These are phyloP conservation scores for Halcyon leucocephala DNA, from an alignment of 2,797 vertebrate species.

Conservation along the genomic window DNA sequence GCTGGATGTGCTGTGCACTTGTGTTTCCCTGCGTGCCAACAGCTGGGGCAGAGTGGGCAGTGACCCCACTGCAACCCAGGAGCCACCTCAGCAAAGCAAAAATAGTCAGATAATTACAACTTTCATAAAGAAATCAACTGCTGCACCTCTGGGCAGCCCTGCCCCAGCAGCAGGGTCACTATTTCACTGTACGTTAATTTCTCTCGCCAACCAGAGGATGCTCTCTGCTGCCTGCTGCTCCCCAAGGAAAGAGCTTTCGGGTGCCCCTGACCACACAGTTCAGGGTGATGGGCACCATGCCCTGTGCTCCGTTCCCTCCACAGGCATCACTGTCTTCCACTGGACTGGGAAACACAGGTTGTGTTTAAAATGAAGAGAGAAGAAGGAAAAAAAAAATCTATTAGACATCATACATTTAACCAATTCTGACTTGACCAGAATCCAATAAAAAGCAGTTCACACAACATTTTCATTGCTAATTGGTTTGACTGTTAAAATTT, in stretches of 20 bases:
- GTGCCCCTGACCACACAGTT: accelerated
- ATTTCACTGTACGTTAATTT: not conserved
- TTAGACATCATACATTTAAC: not conserved
- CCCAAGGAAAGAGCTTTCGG: not conserved
- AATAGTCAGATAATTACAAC: not conserved
- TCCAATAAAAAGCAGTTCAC: constrained; percentile 58
- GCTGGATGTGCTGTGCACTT: not conserved
- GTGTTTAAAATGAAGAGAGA: not conserved
- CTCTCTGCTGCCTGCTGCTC: not conserved
- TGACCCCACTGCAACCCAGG: accelerated
- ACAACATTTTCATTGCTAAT: constrained; percentile 70
- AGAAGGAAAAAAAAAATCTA: not conserved
- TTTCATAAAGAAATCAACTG: not conserved
- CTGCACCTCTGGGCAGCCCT: not conserved
- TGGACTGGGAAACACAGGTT: not conserved
- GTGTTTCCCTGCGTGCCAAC: not conserved
- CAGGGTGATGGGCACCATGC: not conserved
- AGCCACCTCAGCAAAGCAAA: not conserved
- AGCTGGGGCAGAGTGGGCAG: not conserved
- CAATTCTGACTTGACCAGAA: constrained; percentile 43
- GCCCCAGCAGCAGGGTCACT: not conserved
- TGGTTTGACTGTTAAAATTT: constrained; percentile 70
- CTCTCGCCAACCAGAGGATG: not conserved
- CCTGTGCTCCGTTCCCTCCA: accelerated
- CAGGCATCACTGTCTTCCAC: not conserved